Evolutionary conservation across 2,113 vertebrate genomes (phyloP).

Genomic region (Sceloporus tristichus): DNA sequence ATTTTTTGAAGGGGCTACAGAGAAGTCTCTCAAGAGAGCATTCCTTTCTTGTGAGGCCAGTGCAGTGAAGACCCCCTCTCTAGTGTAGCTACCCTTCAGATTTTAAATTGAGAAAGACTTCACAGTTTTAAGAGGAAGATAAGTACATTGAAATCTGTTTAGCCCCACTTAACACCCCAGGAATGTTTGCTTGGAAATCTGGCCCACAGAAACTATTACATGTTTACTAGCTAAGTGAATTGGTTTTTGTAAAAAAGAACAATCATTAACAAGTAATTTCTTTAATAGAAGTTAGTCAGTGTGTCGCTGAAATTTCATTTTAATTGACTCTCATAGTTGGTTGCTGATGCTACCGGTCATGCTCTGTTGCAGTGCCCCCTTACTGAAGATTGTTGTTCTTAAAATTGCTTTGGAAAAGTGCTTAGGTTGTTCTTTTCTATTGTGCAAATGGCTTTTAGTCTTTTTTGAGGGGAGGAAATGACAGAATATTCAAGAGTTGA

Average conservation of each 20-base stretch:
- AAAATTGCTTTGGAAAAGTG: constrained; percentile 58
- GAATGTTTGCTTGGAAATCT: background rate
- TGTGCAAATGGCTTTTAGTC: constrained; percentile 63
- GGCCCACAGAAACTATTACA: background rate
- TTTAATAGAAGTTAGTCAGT: background rate
- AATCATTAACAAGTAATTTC: background rate
- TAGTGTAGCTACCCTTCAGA: background rate
- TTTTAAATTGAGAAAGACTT: background rate
- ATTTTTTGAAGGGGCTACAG: too few relatives aligned
- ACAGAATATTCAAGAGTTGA: constrained; percentile 52
- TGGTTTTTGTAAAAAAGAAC: background rate
- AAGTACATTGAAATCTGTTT: background rate
- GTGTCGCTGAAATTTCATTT: background rate
- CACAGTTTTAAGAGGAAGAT: background rate
- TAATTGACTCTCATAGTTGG: background rate
- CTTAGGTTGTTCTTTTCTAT: constrained; percentile 36
- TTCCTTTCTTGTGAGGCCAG: background rate
- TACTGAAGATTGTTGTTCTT: constrained; percentile 21
- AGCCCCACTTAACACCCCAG: background rate
- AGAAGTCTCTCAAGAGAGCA: background rate
- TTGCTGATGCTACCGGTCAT: constrained; percentile 4
- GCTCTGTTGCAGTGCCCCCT: background rate
- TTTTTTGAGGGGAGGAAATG: constrained; percentile 74
- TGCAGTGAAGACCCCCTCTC: background rate
- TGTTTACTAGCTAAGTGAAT: background rate